Percentiles rank a stretch among this genome's conserved stretches.
These are phyloP conservation scores for Scophthalmus maximus DNA, from an alignment of 2,113 vertebrate species.

Conservation along the genomic window DNA sequence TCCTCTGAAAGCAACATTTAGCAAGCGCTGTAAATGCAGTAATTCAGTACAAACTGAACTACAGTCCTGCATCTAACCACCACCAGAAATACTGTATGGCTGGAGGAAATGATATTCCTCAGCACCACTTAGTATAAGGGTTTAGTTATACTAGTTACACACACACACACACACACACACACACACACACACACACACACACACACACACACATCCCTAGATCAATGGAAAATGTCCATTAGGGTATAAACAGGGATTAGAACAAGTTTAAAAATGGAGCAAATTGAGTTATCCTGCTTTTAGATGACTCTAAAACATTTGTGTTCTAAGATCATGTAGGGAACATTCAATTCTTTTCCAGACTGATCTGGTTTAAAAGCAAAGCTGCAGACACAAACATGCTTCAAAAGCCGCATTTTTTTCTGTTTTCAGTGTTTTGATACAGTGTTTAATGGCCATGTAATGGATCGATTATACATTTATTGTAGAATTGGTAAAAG, in stretches of 20 bases:
- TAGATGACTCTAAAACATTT: conserved; percentile 62
- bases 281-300: conserved; percentile 73
- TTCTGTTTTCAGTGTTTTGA: background rate
- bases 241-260: conserved; percentile 48
- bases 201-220: conserved; percentile 33
- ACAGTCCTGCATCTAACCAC: too few species aligned
- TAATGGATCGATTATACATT: too few species aligned
- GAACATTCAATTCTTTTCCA: conserved; percentile 30
- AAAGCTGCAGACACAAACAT: background rate
- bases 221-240: conserved; percentile 69
- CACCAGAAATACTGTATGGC: background rate
- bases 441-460: background rate
- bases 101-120: background rate
- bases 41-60: too few species aligned
- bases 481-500: too few species aligned
- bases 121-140: background rate
- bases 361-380: conserved; percentile 12
- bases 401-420: background rate
- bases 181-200: conserved; percentile 24
- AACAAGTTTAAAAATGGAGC: conserved; percentile 59
- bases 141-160: background rate
- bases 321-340: conserved; percentile 37
- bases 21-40: conserved; percentile 55
- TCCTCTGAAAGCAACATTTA: conserved; percentile 21
- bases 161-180: background rate